Evolutionary conservation across 2,888 invertebrate species (phyloP).

Genomic region (Dryomyza anilis): DNA sequence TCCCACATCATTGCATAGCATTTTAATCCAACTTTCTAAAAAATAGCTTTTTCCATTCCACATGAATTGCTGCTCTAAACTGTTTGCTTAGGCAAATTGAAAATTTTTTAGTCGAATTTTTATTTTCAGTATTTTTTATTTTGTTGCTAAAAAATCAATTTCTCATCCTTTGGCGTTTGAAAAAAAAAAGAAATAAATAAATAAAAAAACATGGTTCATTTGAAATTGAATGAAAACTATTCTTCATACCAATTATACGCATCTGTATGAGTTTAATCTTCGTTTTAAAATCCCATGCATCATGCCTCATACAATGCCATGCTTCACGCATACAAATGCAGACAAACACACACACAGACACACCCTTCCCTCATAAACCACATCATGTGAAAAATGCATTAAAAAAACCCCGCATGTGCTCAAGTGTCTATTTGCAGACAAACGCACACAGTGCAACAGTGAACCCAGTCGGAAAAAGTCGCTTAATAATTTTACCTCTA

Average conservation of each 20-base stretch:
- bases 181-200: background rate
- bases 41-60: no score
- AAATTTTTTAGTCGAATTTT: no score
- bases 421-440: no score
- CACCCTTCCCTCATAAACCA: background rate
- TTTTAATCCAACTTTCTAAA: no score
- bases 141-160: no score
- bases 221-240: background rate
- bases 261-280: constrained; percentile 8
- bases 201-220: background rate
- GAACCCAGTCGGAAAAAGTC: no score
- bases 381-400: background rate
- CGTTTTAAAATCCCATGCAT: background rate
- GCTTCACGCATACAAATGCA: background rate
- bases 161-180: background rate
- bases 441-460: no score
- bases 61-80: background rate
- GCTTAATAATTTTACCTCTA: no score
- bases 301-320: constrained; percentile 7
- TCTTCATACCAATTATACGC: constrained; percentile 4
- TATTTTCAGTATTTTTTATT: no score
- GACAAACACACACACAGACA: background rate
- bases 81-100: background rate
- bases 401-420: no score
- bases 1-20: no score